Evolutionary conservation across 2,797 vertebrate species (phyloP).

Genomic region (Peromyscus aztecus): DNA sequence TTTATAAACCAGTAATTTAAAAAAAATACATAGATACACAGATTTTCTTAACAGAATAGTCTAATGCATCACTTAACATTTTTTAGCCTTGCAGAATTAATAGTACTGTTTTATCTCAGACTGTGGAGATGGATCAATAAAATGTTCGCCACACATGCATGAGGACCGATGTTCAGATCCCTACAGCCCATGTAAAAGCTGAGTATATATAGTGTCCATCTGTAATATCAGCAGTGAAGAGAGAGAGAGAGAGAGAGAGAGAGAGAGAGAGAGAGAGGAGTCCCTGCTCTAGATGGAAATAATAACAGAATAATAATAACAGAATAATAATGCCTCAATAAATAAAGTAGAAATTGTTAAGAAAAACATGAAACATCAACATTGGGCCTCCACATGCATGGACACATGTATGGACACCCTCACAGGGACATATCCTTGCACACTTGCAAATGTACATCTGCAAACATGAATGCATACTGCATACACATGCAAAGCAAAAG

Average conservation of each 20-base stretch:
- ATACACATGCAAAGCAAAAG: background rate
- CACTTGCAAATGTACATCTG: background rate
- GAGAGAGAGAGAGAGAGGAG: too few relatives aligned
- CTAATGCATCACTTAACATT: background rate
- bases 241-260: background rate
- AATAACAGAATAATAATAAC: too few relatives aligned
- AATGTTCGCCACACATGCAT: background rate
- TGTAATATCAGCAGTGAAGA: background rate
- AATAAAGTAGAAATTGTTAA: background rate
- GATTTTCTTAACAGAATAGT: background rate
- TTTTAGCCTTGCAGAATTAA: background rate
- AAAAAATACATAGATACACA: slow-evolving; percentile 12
- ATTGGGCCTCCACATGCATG: background rate
- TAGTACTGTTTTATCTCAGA: background rate
- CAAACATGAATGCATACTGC: background rate
- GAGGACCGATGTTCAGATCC: background rate
- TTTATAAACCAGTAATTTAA: slow-evolving; percentile 32
- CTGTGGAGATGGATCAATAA: background rate
- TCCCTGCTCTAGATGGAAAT: background rate
- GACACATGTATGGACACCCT: background rate
- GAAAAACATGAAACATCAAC: background rate
- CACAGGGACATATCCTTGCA: background rate
- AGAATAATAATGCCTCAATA: background rate
- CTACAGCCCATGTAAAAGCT: background rate
- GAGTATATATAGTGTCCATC: too few relatives aligned